Evolutionary conservation across 2,888 invertebrate genomes (phyloP).

Genomic region (Nephrotoma guestfalica): DNA sequence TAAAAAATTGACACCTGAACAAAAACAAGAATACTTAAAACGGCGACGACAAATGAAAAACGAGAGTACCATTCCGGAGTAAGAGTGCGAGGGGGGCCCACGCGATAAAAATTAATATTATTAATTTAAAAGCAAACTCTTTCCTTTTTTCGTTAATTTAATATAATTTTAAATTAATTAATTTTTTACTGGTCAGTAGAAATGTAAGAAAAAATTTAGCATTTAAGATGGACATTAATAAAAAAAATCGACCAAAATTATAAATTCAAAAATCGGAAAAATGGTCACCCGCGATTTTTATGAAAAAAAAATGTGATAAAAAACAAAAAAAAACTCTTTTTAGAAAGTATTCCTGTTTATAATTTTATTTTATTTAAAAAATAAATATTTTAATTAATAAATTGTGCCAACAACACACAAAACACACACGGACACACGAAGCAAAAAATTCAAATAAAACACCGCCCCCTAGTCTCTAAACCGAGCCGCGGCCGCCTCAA

Average conservation of each 20-base stretch:
- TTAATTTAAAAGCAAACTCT: neutral
- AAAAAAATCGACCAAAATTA: neutral
- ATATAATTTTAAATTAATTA: neutral
- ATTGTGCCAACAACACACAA: neutral
- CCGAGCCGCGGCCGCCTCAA: neutral
- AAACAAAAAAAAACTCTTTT: neutral
- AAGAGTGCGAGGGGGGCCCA: neutral
- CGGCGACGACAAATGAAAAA: slow-evolving; percentile 22
- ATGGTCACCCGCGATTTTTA: neutral
- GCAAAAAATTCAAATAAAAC: neutral
- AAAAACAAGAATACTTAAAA: slow-evolving; percentile 23
- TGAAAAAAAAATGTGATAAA: neutral
- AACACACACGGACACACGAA: neutral
- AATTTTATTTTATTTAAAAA: neutral
- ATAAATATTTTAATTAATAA: neutral
- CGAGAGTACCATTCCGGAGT: slow-evolving; percentile 16
- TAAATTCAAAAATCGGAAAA: neutral
- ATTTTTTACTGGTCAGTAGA: neutral
- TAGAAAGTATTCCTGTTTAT: neutral
- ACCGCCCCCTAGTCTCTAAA: neutral
- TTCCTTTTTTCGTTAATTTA: neutral
- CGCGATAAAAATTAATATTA: neutral
- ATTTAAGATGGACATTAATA: neutral
- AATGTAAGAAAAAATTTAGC: neutral
- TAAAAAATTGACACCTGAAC: slow-evolving; percentile 22